Percentiles rank a stretch among this genome's conserved stretches.
phyloP scores from a whole-genome alignment of 2,113 vertebrate species.

The Jaculus jaculus region DNA sequence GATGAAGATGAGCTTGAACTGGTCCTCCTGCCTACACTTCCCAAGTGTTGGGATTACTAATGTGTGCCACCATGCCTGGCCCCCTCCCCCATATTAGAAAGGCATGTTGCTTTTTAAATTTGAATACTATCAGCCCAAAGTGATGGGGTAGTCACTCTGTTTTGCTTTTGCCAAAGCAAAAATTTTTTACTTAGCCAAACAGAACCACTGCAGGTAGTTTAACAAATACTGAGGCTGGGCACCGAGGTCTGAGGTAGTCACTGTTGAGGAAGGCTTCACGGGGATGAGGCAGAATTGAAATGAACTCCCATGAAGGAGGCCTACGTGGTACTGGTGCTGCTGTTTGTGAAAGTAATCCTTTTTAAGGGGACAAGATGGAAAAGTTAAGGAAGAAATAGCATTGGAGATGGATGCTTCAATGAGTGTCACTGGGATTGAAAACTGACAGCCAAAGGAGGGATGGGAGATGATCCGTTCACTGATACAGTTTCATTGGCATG shows the following conservation, averaged over 20 bases:
- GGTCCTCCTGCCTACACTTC: too few species aligned
- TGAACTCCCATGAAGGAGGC: background rate
- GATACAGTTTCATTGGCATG: background rate
- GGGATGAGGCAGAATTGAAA: background rate
- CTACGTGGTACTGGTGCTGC: too few species aligned
- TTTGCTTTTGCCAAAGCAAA: background rate
- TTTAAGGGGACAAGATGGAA: background rate
- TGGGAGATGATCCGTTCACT: background rate
- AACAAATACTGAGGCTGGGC: background rate
- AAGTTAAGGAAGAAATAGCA: background rate
- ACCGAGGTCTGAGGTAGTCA: too few species aligned
- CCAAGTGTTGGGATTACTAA: too few species aligned
- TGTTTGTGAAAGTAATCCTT: background rate
- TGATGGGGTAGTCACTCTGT: background rate
- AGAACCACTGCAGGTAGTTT: background rate
- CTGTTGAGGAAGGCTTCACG: background rate
- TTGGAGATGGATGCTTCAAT: background rate
- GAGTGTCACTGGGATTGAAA: background rate
- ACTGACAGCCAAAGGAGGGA: background rate
- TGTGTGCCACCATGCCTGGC: background rate
- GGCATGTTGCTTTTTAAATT: background rate
- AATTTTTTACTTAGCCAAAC: background rate
- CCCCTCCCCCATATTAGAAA: too few species aligned
- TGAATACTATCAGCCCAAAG: background rate
- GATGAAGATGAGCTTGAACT: background rate